Conservation (phyloP, 2,113 vertebrate genomes). For the Morone saxatilis region DNA sequence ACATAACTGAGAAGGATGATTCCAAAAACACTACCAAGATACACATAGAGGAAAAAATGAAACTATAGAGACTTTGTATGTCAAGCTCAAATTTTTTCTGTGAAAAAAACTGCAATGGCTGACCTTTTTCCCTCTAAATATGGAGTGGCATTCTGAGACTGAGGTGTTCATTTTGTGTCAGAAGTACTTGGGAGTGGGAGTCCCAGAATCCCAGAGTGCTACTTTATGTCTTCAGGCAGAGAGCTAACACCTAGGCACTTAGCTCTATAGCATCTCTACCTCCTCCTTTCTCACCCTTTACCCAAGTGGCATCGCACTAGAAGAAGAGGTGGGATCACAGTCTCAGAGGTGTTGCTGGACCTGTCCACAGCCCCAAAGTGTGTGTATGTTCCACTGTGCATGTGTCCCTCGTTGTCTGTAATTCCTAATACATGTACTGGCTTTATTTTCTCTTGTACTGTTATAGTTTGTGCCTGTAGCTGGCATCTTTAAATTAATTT, state of each 20-base stretch:
- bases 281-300: conserved; percentile 66
- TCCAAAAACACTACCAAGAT: not conserved
- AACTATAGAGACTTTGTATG: not conserved
- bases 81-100: not conserved
- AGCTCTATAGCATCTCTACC: conserved; percentile 77
- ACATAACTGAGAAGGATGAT: not conserved
- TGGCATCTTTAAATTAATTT: not conserved
- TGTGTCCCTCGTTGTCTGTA: conserved; percentile 16
- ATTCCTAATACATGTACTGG: conserved; percentile 11
- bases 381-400: conserved; percentile 19
- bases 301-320: conserved; percentile 50
- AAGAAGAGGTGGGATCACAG: conserved; percentile 66
- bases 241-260: conserved; percentile 80
- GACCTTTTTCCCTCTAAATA: conserved; percentile 64
- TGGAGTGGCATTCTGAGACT: conserved; percentile 65
- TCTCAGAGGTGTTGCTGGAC: conserved; percentile 74
- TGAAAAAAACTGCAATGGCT: conserved; percentile 15
- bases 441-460: conserved; percentile 4
- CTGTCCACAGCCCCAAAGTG: conserved; percentile 66
- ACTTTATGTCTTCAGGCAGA: conserved; percentile 76
- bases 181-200: conserved; percentile 69
- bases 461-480: not conserved
- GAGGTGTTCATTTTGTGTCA: conserved; percentile 74
- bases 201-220: conserved; percentile 72
- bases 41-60: not conserved